Conservation (phyloP, 2,888 invertebrate genomes). For the Standfussiana lucernea region DNA sequence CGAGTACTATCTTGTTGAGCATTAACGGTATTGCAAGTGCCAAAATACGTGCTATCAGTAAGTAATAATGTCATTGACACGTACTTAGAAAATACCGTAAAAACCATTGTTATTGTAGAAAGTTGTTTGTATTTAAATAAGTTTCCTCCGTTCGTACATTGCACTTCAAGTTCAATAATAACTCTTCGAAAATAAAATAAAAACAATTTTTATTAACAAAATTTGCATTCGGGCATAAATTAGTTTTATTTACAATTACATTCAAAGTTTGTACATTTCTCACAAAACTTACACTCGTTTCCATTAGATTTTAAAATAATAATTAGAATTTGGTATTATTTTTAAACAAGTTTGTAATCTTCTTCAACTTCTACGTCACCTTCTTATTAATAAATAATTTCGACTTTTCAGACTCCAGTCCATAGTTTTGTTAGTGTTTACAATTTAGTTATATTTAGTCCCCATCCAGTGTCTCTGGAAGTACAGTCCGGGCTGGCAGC, state of each 20-base stretch:
- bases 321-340: neutral
- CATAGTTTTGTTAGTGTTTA: neutral
- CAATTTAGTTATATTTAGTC: neutral
- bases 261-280: neutral
- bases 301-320: neutral
- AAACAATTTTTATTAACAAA: constrained; percentile 30
- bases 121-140: constrained; percentile 82
- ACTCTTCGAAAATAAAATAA: constrained; percentile 35
- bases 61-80: constrained; percentile 75
- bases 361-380: neutral
- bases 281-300: neutral
- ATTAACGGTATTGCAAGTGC: constrained; percentile 60
- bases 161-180: constrained; percentile 57
- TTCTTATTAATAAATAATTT: neutral
- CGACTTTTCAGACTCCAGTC: neutral
- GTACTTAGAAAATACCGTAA: constrained; percentile 71
- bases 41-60: constrained; percentile 53
- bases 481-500: neutral
- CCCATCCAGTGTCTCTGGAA: neutral
- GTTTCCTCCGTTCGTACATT: constrained; percentile 67
- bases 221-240: constrained; percentile 8
- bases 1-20: constrained; percentile 28
- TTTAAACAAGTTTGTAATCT: neutral
- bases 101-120: constrained; percentile 74
- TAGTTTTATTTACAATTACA: constrained; percentile 6